These are phyloP conservation scores for Anoplius nigerrimus DNA, from an alignment of 2,888 invertebrate species.

Conservation along the genomic window DNA sequence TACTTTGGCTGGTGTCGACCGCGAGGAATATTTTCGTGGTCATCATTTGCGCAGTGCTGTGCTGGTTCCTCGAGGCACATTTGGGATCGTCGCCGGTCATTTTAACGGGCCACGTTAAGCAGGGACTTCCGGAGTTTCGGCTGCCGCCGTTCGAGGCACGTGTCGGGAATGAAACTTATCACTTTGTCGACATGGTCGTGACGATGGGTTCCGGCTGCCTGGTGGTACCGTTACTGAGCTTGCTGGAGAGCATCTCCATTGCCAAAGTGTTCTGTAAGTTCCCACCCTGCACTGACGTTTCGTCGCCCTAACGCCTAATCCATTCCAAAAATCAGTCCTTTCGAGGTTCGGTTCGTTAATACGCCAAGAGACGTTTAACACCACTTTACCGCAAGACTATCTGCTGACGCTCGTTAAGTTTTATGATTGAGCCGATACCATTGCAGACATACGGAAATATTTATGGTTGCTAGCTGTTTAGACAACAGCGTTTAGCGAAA, in stretches of 20 bases:
- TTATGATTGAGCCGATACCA: too few species aligned
- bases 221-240: conserved; percentile 82
- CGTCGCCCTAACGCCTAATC: too few species aligned
- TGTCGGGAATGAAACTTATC: conserved; percentile 77
- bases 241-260: conserved; percentile 84
- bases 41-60: conserved; percentile 81
- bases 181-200: conserved; percentile 78
- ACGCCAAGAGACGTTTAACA: too few species aligned
- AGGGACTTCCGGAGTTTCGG: conserved; percentile 81
- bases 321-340: too few species aligned
- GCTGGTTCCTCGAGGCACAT: conserved; percentile 81
- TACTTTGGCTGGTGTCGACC: conserved; percentile 84
- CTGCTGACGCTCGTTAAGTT: too few species aligned
- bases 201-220: conserved; percentile 81
- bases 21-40: conserved; percentile 87
- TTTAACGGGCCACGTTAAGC: conserved; percentile 83
- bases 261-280: conserved; percentile 83
- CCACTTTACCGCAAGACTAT: too few species aligned
- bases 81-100: conserved; percentile 79
- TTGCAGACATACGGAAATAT: too few species aligned
- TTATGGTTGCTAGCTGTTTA: too few species aligned
- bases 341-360: too few species aligned
- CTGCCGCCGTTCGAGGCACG: conserved; percentile 82
- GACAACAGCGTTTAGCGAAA: too few species aligned
- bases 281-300: too few species aligned